phyloP scores from a whole-genome alignment of 35 echinoderm and acorn worm species.

The Diadema setosum region DNA sequence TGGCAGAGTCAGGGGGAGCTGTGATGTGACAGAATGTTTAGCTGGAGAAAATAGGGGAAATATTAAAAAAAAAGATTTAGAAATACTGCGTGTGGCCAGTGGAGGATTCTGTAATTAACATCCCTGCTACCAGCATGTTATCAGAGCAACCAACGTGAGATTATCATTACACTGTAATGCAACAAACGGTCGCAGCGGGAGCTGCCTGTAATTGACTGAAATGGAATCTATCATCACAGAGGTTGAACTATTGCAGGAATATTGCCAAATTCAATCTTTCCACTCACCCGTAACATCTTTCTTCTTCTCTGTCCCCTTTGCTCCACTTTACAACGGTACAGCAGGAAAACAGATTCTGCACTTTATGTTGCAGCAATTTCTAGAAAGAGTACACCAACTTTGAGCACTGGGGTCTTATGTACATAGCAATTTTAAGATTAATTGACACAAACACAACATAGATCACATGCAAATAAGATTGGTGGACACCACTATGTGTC shows the following conservation, averaged over 20 bases:
- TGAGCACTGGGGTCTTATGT: too few species aligned
- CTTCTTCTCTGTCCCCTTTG: background rate
- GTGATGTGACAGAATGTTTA: background rate
- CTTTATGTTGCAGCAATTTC: too few species aligned
- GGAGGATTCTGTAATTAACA: background rate
- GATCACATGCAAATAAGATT: too few species aligned
- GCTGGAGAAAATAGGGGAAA: background rate
- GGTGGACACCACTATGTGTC: too few species aligned
- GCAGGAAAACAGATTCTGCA: background rate
- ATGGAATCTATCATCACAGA: background rate
- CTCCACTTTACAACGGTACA: background rate
- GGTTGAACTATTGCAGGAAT: background rate
- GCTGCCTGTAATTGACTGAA: background rate
- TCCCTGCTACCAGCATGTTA: background rate
- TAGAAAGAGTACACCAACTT: too few species aligned
- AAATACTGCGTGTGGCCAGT: background rate
- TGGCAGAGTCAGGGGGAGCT: background rate
- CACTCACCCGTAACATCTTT: background rate
- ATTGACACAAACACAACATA: too few species aligned
- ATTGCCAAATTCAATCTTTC: conserved; percentile 11
- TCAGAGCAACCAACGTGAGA: background rate
- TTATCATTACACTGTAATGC: background rate
- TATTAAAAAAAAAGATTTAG: background rate
- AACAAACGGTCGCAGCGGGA: background rate
- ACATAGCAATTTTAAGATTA: too few species aligned